Base-by-base conservation (phyloP, 2,888 invertebrate species). In the Parthenolecanium corni region DNA sequence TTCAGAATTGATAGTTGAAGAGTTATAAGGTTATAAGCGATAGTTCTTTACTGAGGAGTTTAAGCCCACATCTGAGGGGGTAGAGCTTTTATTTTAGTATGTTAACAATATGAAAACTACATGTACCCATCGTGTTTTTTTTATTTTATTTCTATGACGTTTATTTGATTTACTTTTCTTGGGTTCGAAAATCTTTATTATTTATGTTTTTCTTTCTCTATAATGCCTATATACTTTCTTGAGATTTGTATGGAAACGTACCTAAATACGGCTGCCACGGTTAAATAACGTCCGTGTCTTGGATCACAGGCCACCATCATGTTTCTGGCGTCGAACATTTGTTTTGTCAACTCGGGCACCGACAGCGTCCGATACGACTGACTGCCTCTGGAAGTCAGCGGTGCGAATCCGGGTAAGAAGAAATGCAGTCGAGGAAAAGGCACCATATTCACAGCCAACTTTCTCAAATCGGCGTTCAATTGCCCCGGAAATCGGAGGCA, bases 261-360 rank as follows among this genome's bases (percentile, higher is more conserved):
- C 66, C 71, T 65, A 56, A 66, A 66, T 36, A 65, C 65, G 21
- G 66, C 65, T 3, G 67, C 66, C 9, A 66, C 66, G 16, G 66
- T 66, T 66, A 93, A 79, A 75, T 92, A 93, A n/a, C 66, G 66
- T 5, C 78, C 79, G 68, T 79, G 78, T 61, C 78, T 71, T 9
- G 79, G 79, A 68, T 79, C 79, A 67, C 79, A 79, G 38, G 79
- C 79, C 21, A 77, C 78, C 79, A 79, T 79, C 79, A 79, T 79
- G 71, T 79, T 79, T 72, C 77, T 79, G 66, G 78, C 75, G 69
- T 79, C 79, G 70, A 80, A 80, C 71, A 72, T 71, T 65, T 72
- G 72, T 63, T 71, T 70, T n/a, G 78, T 79, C 42, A 79, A 73
- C 68, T 79, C 78, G 21, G 78, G 77, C 3, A 79, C 79, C 49